Evolutionary conservation across 2,113 vertebrate genomes (phyloP).

Genomic region (Ammodramus savannarum): DNA sequence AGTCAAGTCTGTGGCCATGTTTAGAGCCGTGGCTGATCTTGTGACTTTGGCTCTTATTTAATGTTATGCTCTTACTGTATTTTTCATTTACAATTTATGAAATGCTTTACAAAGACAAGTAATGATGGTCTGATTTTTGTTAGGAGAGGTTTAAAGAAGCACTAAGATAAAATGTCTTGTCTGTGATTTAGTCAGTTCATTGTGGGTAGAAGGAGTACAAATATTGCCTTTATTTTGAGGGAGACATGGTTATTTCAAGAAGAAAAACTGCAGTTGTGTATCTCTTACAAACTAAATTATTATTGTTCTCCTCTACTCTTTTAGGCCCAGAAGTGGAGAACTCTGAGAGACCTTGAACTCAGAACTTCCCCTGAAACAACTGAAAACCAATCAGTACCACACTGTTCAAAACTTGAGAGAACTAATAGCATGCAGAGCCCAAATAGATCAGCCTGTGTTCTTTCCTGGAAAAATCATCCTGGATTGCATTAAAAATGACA

Average conservation of each 20-base stretch:
- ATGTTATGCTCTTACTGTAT: neutral
- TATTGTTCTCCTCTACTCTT: neutral
- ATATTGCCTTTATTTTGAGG: neutral
- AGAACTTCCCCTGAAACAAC: neutral
- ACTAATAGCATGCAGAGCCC: neutral
- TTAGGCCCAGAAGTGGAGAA: neutral
- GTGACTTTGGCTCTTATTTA: neutral
- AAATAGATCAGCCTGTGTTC: neutral
- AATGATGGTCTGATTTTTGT: neutral
- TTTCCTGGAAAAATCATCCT: neutral
- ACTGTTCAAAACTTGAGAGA: neutral
- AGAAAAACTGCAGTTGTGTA: neutral
- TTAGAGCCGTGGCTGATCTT: neutral
- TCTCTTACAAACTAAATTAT: neutral
- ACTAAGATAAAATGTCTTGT: neutral
- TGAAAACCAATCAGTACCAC: neutral
- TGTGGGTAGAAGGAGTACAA: neutral
- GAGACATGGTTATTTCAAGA: neutral
- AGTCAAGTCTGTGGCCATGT: neutral
- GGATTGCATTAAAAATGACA: neutral
- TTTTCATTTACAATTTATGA: constrained; percentile 18
- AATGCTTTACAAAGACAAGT: neutral
- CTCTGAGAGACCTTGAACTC: neutral
- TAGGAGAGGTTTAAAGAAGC: neutral
- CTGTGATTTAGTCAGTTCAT: neutral